Evolutionary conservation across 2,888 invertebrate species (phyloP).

Genomic region (Polymixis flavicincta): DNA sequence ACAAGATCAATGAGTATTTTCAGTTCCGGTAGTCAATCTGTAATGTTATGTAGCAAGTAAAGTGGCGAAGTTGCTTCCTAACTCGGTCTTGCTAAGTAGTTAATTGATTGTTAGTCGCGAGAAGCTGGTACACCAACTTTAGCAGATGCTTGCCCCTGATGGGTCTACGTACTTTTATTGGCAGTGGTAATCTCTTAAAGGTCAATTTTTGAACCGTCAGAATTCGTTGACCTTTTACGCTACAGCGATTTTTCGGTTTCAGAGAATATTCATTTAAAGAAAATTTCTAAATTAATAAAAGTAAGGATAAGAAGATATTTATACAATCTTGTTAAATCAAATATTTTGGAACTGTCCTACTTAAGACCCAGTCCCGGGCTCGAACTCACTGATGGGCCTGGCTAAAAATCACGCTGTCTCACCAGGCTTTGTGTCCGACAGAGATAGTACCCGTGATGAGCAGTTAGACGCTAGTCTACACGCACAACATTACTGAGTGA

Average conservation of each 20-base stretch:
- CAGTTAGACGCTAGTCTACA: too few relatives aligned
- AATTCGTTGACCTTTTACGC: constrained; percentile 6
- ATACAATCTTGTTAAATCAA: too few relatives aligned
- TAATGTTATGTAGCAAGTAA: constrained; percentile 1
- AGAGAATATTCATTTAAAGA: neutral
- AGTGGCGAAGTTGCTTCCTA: constrained; percentile 26
- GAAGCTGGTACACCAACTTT: constrained; percentile 18
- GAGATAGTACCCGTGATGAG: too few relatives aligned
- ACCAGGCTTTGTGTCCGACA: too few relatives aligned
- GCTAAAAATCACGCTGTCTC: too few relatives aligned
- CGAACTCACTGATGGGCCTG: too few relatives aligned
- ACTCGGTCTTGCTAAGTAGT: constrained; percentile 27
- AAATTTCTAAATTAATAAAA: neutral
- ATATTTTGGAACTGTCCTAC: too few relatives aligned
- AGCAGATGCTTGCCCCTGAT: constrained; percentile 1
- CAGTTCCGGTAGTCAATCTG: constrained; percentile 6
- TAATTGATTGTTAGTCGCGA: constrained; percentile 37
- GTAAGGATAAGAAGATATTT: too few relatives aligned
- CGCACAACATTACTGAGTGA: too few relatives aligned
- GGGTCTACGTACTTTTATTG: neutral
- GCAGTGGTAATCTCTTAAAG: neutral
- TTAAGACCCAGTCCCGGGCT: too few relatives aligned
- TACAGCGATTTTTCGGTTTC: constrained; percentile 1
- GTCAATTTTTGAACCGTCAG: constrained; percentile 2
- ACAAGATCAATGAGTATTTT: neutral